Evolutionary conservation across 2,888 invertebrate species (phyloP).

Genomic region (Silvanus unidentatus): DNA sequence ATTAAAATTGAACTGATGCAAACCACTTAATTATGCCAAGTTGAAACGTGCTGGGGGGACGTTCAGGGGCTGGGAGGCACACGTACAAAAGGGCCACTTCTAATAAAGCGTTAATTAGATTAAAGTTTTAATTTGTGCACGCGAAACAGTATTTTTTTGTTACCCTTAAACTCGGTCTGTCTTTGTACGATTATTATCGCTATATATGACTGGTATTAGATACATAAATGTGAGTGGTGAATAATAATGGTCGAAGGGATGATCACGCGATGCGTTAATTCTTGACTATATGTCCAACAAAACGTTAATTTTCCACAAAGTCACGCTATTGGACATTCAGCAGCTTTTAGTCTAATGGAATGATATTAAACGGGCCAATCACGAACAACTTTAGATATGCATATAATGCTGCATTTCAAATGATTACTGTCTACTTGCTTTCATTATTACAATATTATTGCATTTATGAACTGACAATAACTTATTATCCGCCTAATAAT

Average conservation of each 20-base stretch:
- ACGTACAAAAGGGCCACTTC: constrained; percentile 30
- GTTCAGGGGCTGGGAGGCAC: too few species aligned
- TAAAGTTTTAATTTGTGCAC: constrained; percentile 34
- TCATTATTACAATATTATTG: constrained; percentile 4
- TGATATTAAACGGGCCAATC: constrained; percentile 40
- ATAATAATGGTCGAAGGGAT: not conserved
- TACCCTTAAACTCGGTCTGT: constrained; percentile 29
- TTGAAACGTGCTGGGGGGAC: constrained; percentile 28
- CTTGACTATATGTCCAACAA: constrained; percentile 38
- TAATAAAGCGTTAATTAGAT: constrained; percentile 40
- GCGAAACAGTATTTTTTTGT: constrained; percentile 36
- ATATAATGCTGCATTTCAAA: constrained; percentile 7
- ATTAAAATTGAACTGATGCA: constrained; percentile 21
- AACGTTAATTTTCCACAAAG: constrained; percentile 40
- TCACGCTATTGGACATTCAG: constrained; percentile 38
- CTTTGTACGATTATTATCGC: constrained; percentile 32
- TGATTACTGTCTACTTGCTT: constrained; percentile 7
- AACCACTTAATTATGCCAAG: constrained; percentile 31
- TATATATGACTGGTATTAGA: too few species aligned
- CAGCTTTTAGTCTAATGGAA: constrained; percentile 44
- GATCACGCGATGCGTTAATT: constrained; percentile 34
- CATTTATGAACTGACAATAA: not conserved
- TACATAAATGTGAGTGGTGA: constrained; percentile 13
- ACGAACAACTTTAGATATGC: constrained; percentile 40
- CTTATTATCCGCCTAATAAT: too few species aligned